phyloP scores from a whole-genome alignment of 2,888 invertebrate genomes.

The Agonopterix alstromeriana region DNA sequence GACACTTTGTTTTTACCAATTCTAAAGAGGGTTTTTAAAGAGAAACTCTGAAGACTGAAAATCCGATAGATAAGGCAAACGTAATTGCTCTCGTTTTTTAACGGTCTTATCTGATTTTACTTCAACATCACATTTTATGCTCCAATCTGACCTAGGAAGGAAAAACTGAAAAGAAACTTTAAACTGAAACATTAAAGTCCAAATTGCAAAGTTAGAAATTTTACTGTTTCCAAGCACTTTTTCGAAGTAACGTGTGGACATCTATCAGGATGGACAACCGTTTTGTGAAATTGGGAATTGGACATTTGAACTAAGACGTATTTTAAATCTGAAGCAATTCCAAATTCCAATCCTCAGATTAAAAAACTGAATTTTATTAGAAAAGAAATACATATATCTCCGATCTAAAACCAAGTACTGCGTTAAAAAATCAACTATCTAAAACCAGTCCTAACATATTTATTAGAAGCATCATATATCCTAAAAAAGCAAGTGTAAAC shows the following conservation, averaged over 20 bases:
- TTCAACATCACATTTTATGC: constrained; percentile 29
- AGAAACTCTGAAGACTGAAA: constrained; percentile 36
- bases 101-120: constrained; percentile 64
- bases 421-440: no score
- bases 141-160: constrained; percentile 30
- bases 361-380: no score
- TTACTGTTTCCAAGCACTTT: constrained; percentile 7
- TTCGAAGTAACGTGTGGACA: constrained; percentile 39
- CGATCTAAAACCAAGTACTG: no score
- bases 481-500: not conserved
- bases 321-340: constrained; percentile 58
- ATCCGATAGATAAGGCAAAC: constrained; percentile 52
- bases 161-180: constrained; percentile 21
- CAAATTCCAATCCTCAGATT: constrained; percentile 9
- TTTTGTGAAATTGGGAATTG: constrained; percentile 69
- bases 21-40: constrained; percentile 31
- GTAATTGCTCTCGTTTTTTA: constrained; percentile 73
- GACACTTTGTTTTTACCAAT: constrained; percentile 47
- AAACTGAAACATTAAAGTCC: not conserved
- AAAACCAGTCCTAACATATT: constrained; percentile 13
- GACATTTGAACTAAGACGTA: constrained; percentile 44
- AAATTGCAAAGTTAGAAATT: not conserved
- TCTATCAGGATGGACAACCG: constrained; percentile 70
- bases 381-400: no score
- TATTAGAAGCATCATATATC: constrained; percentile 12